A percentile compares a stretch with the other conserved stretches of the same genome.
Evolutionary conservation across 2,888 invertebrate genomes (phyloP).

Genomic region (Syrista parreyssii): DNA sequence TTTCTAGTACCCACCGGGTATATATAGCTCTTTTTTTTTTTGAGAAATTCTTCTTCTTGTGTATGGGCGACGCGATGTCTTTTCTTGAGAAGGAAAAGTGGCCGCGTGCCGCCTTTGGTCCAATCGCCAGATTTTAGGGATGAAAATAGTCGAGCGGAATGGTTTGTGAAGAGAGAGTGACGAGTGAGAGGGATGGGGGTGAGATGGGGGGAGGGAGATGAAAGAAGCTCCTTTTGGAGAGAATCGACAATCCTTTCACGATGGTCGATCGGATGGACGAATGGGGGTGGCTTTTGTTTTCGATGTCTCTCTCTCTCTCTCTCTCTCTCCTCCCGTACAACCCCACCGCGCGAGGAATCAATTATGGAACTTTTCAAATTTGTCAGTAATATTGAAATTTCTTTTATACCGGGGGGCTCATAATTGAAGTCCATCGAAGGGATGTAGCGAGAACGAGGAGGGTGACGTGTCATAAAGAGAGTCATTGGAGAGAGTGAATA

Average conservation of each 20-base stretch:
- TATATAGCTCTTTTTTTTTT: neutral
- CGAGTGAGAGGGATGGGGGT: slow-evolving; percentile 25
- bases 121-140: neutral
- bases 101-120: neutral
- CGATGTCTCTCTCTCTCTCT: slow-evolving; percentile 32
- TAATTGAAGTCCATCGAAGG: slow-evolving; percentile 63
- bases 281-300: slow-evolving; percentile 49
- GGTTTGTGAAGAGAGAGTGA: neutral
- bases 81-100: neutral
- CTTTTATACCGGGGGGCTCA: slow-evolving; percentile 61
- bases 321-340: neutral
- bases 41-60: neutral
- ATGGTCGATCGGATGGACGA: slow-evolving; percentile 48
- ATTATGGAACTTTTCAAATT: slow-evolving; percentile 66
- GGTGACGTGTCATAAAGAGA: slow-evolving; percentile 14
- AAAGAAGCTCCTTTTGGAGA: neutral
- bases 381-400: slow-evolving; percentile 66
- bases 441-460: slow-evolving; percentile 37
- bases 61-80: no score
- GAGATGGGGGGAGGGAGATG: neutral
- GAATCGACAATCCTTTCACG: slow-evolving; percentile 57
- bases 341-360: slow-evolving; percentile 53
- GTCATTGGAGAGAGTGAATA: slow-evolving; percentile 16
- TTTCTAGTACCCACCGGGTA: neutral
- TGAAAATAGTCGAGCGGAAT: neutral